Conservation (phyloP, 2,888 invertebrate species). For the Halictus quadricinctus region DNA sequence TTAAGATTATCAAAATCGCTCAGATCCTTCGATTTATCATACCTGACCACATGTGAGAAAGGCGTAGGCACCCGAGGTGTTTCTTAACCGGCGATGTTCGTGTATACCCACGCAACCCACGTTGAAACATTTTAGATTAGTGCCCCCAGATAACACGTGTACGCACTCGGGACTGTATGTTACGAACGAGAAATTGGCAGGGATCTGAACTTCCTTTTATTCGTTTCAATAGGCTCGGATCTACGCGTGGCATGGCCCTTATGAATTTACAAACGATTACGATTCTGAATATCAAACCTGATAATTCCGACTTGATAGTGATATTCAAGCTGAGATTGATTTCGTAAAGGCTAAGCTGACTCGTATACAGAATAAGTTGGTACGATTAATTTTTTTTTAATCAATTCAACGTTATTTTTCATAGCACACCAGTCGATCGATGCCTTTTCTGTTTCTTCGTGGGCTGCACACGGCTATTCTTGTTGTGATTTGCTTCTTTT, state of each 20-base stretch:
- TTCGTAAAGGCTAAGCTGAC: background rate
- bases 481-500: background rate
- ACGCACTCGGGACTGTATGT: slow-evolving; percentile 35
- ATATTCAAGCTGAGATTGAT: background rate
- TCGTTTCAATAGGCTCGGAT: slow-evolving; percentile 20
- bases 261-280: slow-evolving; percentile 1
- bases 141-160: slow-evolving; percentile 63
- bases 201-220: slow-evolving; percentile 24
- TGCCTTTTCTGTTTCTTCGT: slow-evolving; percentile 6
- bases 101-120: slow-evolving; percentile 63
- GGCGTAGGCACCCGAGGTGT: slow-evolving; percentile 67
- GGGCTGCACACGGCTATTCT: background rate
- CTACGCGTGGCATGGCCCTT: background rate
- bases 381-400: slow-evolving; percentile 10
- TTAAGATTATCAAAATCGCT: slow-evolving; percentile 57
- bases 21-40: slow-evolving; percentile 64
- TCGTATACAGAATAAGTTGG: background rate
- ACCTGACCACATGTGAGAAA: slow-evolving; percentile 54
- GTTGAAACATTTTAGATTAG: slow-evolving; percentile 68
- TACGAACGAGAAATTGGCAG: slow-evolving; percentile 41
- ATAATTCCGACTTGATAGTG: background rate
- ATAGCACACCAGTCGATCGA: background rate
- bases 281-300: background rate
- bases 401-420: background rate
- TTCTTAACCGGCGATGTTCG: slow-evolving; percentile 68